Conservation (phyloP, 2,888 invertebrate genomes). For the Sminthurides aquaticus region DNA sequence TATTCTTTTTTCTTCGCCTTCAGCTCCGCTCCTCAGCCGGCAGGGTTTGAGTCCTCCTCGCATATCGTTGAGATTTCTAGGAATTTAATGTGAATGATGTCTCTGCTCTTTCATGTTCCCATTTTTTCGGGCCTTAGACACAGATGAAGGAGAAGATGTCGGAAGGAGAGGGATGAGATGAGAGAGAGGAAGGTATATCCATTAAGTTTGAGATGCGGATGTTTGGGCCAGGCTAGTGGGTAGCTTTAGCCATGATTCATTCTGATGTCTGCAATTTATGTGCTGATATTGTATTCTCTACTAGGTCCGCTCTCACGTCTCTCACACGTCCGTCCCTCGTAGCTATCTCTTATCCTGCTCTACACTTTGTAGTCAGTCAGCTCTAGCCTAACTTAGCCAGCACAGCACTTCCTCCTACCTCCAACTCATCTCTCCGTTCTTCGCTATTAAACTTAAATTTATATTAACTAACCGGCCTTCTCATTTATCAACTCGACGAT, state of each 20-base stretch:
- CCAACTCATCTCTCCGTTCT: too few species aligned
- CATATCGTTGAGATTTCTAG: constrained; percentile 2
- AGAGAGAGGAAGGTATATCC: neutral
- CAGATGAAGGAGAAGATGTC: neutral
- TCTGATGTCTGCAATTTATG: constrained; percentile 14
- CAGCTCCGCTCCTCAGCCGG: neutral
- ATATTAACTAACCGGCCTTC: too few species aligned
- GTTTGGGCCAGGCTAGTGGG: neutral
- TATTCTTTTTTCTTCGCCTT: constrained; percentile 16
- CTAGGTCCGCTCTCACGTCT: too few species aligned
- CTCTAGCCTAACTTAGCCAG: too few species aligned
- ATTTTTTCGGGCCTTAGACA: neutral
- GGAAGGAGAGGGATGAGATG: neutral
- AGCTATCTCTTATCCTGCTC: too few species aligned
- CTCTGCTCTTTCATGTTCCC: neutral
- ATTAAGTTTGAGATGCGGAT: neutral
- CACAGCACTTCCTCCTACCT: too few species aligned
- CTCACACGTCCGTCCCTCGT: too few species aligned
- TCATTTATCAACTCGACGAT: too few species aligned
- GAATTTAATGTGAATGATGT: constrained; percentile 3
- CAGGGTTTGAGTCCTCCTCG: neutral
- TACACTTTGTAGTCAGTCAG: too few species aligned
- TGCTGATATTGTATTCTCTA: too few species aligned
- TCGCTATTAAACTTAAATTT: too few species aligned
- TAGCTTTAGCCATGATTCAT: neutral